Conservation (phyloP, 2,888 invertebrate species). For the Lycaena phlaeas region DNA sequence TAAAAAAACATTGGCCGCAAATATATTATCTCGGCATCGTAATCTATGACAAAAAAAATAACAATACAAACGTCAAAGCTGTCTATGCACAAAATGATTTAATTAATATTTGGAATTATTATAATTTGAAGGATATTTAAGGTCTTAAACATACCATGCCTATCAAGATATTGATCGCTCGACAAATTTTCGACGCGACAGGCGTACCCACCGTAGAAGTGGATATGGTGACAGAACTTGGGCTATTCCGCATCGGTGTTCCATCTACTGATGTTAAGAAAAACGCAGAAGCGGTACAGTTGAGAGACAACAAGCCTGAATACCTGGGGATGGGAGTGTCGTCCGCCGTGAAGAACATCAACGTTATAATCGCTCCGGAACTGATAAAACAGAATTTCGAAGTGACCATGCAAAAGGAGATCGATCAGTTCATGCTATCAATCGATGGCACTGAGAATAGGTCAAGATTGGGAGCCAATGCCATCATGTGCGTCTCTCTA, state of each 20-base stretch:
- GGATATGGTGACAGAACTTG: slow-evolving; percentile 84
- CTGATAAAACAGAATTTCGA: slow-evolving; percentile 85
- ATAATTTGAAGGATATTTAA: background rate
- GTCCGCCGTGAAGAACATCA: slow-evolving; percentile 93
- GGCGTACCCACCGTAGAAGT: slow-evolving; percentile 99
- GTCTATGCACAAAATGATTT: no score
- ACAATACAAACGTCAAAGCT: background rate
- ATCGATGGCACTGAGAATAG: slow-evolving; percentile 98
- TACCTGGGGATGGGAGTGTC: slow-evolving; percentile 95
- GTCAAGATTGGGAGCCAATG: slow-evolving; percentile 94
- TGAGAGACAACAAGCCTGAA: slow-evolving; percentile 89
- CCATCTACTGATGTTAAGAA: slow-evolving; percentile 97
- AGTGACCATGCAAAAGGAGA: slow-evolving; percentile 89
- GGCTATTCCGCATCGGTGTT: slow-evolving; percentile 93
- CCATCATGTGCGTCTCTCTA: slow-evolving; percentile 95
- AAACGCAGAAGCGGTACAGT: slow-evolving; percentile 93
- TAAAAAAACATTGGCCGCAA: background rate
- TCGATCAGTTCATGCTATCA: slow-evolving; percentile 89
- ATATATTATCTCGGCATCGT: background rate
- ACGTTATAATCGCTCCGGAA: slow-evolving; percentile 84
- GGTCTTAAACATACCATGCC: no score
- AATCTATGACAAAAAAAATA: background rate
- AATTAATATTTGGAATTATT: background rate
- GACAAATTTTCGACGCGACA: slow-evolving; percentile 97
- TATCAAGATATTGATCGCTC: slow-evolving; percentile 90